Evolutionary conservation across 2,113 vertebrate genomes (phyloP).

Genomic region (Megaceryle maxima): DNA sequence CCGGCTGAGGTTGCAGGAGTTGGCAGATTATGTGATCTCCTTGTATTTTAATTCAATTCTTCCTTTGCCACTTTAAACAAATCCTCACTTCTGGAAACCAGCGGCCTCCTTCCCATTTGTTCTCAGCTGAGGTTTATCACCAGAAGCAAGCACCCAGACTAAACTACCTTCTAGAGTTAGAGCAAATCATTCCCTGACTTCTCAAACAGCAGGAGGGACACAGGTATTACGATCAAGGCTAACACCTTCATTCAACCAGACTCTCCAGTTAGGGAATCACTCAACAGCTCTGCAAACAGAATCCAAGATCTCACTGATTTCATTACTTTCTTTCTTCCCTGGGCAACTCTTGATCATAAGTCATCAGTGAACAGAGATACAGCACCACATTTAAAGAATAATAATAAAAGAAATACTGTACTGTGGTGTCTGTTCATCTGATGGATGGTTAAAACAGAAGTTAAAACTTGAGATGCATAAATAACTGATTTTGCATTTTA

Average conservation of each 20-base stretch:
- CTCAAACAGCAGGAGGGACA: background rate
- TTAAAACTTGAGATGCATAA: constrained; percentile 17
- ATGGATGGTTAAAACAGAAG: constrained; percentile 26
- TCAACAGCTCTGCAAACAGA: background rate
- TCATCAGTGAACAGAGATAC: background rate
- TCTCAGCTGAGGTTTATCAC: background rate
- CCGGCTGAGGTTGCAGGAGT: background rate
- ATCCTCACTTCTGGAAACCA: background rate
- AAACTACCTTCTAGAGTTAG: background rate
- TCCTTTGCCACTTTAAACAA: background rate
- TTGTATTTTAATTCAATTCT: constrained; percentile 10
- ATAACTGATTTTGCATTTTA: constrained; percentile 27
- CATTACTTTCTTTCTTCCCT: background rate
- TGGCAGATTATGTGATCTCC: background rate
- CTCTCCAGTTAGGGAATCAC: background rate
- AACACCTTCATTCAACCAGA: constrained; percentile 35
- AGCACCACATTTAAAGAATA: background rate
- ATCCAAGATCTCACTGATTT: background rate
- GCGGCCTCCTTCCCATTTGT: background rate
- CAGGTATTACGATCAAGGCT: background rate
- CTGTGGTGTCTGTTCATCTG: background rate
- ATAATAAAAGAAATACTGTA: no score
- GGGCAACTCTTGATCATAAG: background rate
- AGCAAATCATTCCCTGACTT: constrained; percentile 5
- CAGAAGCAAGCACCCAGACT: background rate